phyloP scores from a whole-genome alignment of 2,797 vertebrate genomes.

The Phaenicophaeus curvirostris region DNA sequence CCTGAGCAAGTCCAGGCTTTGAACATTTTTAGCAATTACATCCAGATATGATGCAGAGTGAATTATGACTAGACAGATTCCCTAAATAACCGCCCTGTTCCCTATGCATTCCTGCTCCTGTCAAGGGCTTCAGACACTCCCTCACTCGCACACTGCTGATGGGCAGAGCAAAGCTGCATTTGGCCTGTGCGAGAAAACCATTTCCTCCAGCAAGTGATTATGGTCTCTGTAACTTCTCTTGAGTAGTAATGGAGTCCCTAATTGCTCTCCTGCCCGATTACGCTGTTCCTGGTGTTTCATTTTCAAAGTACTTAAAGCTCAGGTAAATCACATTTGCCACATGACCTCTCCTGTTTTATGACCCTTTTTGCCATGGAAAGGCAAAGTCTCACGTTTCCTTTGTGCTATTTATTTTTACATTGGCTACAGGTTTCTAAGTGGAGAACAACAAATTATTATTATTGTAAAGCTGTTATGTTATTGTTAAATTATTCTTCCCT shows the following conservation, averaged over 20 bases:
- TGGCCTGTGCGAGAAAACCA: background rate
- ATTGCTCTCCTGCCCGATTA: slow-evolving; percentile 68
- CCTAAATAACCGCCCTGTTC: background rate
- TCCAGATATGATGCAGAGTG: background rate
- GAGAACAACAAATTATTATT: background rate
- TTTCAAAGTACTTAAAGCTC: slow-evolving; percentile 62
- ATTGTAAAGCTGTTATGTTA: background rate
- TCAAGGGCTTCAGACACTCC: background rate
- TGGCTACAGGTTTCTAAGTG: background rate
- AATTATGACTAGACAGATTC: background rate
- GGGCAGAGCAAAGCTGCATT: background rate
- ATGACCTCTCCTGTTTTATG: slow-evolving; percentile 51
- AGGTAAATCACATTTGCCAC: slow-evolving; percentile 64
- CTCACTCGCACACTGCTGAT: background rate
- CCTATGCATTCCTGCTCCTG: background rate
- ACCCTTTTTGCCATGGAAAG: background rate
- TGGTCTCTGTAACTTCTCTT: slow-evolving; percentile 47
- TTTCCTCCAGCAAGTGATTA: slow-evolving; percentile 66
- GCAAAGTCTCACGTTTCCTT: background rate
- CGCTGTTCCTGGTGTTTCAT: slow-evolving; percentile 67
- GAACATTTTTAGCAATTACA: background rate
- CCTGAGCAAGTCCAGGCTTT: background rate
- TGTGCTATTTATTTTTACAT: background rate
- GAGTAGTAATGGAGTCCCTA: slow-evolving; percentile 65
- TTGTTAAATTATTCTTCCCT: background rate